Evolutionary conservation across 2,113 vertebrate genomes (phyloP), one percentile per base, ranked within the genome.

Genomic region (Picathartes gymnocephalus): DNA sequence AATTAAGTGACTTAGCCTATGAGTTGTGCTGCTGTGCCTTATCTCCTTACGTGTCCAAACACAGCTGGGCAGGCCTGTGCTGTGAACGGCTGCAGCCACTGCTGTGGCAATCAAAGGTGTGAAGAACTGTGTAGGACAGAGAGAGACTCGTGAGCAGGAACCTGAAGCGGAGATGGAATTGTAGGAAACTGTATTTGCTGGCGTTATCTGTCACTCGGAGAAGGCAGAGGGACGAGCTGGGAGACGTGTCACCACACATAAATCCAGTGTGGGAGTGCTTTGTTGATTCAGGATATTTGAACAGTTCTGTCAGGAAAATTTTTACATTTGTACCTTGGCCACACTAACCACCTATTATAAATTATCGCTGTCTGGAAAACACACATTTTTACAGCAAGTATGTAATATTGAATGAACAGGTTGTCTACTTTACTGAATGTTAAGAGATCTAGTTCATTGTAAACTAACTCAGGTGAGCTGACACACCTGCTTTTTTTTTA

Each of bases 11-110:
- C 44, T 62, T 21, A 10, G 8, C 42, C 45, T 18, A 0, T 20
- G 64, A 56, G 48, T 62, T 83, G 6, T 62, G 33, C 21, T 27
- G 3, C 57, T 37, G n/a, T 28, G 50, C 62, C 65, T 37, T 57
- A 42, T 22, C 45, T 91, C 9, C 0, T 48, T 61, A 11, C 20
- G 0, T 85, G 90, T 82, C 90, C 19, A 4, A 56, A 72, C 91
- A 91, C 86, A 89, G 58, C 84, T 19, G 22, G 89, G 93, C 93
- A 94, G 74, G 90, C 76, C 91, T 69, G 58, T 24, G 62, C 74
- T 50, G 42, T 17, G 66, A 54, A 13, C 7, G 25, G 69, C 81
- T 61, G 57, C 53, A 19, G 81, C 85, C 74, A n/a, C 44, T 44
- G 47, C 88, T 37, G 70, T 39, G 85, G 64, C 74, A 72, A 83